Evolutionary conservation across 2,888 invertebrate genomes (phyloP).

Genomic region (Globia sparganii): DNA sequence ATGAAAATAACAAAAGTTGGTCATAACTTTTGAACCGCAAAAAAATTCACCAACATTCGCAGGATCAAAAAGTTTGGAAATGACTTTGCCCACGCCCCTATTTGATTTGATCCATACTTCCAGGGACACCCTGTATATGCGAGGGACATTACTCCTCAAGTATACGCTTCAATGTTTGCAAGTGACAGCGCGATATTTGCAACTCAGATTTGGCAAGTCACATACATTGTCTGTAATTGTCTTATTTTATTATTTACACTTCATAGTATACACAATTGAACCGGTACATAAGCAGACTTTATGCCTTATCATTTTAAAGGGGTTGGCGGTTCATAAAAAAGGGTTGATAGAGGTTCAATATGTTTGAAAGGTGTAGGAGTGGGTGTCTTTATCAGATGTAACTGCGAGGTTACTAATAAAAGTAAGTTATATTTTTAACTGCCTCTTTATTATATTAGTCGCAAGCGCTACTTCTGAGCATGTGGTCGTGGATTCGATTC

Average conservation of each 20-base stretch:
- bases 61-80: too few relatives aligned
- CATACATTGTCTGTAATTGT: not conserved
- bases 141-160: conserved; percentile 22
- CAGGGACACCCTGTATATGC: too few relatives aligned
- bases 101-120: too few relatives aligned
- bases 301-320: not conserved
- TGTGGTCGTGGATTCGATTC: too few relatives aligned
- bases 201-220: conserved; percentile 3
- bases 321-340: not conserved
- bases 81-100: too few relatives aligned
- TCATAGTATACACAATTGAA: too few relatives aligned
- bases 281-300: not conserved
- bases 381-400: not conserved
- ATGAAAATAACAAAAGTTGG: too few relatives aligned
- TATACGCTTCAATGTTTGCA: conserved; percentile 17
- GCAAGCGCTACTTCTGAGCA: not conserved
- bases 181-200: conserved; percentile 29
- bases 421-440: too few relatives aligned
- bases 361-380: not conserved
- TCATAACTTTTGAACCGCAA: too few relatives aligned
- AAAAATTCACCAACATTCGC: too few relatives aligned
- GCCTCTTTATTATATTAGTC: not conserved
- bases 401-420: not conserved
- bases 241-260: conserved; percentile 1
- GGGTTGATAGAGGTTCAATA: not conserved